Base-by-base conservation (phyloP, 2,113 vertebrate species). In the Laticauda colubrina region DNA sequence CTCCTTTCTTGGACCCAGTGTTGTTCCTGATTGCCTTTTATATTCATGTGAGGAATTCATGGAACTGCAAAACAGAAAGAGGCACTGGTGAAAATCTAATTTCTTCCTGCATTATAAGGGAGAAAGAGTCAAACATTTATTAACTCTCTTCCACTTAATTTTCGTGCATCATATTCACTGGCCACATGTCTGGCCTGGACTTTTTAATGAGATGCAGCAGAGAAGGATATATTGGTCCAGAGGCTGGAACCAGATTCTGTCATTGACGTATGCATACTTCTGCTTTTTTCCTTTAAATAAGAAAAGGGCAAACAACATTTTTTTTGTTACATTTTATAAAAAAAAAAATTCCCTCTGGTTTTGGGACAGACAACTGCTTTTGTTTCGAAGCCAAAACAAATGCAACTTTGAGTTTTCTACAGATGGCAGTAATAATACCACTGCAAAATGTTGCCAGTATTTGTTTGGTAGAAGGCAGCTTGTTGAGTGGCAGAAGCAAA, bases 71-170 rank as follows among this genome's bases (percentile, higher is more conserved):
- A 45, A n/a, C 9, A 11, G 5, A 3, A 90, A 18, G 69, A 59
- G 56, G 29, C 15, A 11, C 39, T 93, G 7, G 92, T 94, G 90
- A 91, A 95, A 94, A 95, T 95, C 54, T 85, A 87, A 81, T 95
- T 96, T 94, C 91, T 94, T 95, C 86, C 91, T 92, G 43, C 92
- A 90, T 90, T 94, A 26, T 91, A 59, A 94, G 92, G 94, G 92
- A 90, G 94, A 64, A 95, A 90, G 23, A 69, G 89, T 94, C 94
- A 88, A 69, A 53, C 94, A 39, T 51, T 94, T 94, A 87, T 95
- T 93, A 75, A 89, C 93, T 88, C 15, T 85, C 95, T 95, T 93
- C 95, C 88, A 93, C 94, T 95, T 91, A 88, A 91, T 95, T 96
- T 92, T 94, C 92, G 48, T 93, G 89, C 94, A 94, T 92, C 92